Evolutionary conservation across 2,888 invertebrate species (phyloP).

Genomic region (Drosophila setosimentum): DNA sequence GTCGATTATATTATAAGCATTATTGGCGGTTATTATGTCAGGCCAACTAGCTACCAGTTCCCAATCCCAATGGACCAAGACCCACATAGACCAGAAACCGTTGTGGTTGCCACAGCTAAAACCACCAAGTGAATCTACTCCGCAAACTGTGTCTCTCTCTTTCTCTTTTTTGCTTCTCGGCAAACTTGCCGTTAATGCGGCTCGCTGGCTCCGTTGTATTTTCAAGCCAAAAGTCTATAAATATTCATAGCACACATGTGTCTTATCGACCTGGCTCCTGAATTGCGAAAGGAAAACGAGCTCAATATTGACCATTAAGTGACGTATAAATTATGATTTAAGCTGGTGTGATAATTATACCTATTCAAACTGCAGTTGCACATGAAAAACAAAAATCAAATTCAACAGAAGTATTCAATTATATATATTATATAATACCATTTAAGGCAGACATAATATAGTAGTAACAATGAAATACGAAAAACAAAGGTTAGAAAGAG

Average conservation of each 20-base stretch:
- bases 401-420: background rate
- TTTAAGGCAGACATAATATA: background rate
- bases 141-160: conserved; percentile 56
- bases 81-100: conserved; percentile 25
- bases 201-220: conserved; percentile 38
- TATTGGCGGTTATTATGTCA: conserved; percentile 70
- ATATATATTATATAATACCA: background rate
- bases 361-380: background rate
- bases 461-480: background rate
- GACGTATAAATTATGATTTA: conserved; percentile 15
- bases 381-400: background rate
- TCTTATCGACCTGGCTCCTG: conserved; percentile 36
- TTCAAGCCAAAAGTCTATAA: conserved; percentile 65
- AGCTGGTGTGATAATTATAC: background rate
- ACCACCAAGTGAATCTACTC: conserved; percentile 32
- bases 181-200: conserved; percentile 20
- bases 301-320: conserved; percentile 32
- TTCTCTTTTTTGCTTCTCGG: conserved; percentile 4
- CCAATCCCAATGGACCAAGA: conserved; percentile 49
- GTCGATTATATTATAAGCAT: conserved; percentile 71
- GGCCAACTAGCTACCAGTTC: conserved; percentile 48
- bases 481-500: too few relatives aligned
- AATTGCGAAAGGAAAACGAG: conserved; percentile 66
- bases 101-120: conserved; percentile 31
- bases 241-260: conserved; percentile 68